A percentile compares a stretch with the other conserved stretches of the same genome.
phyloP scores from a whole-genome alignment of 1,140 invertebrate species.

The Drosophila truncata region DNA sequence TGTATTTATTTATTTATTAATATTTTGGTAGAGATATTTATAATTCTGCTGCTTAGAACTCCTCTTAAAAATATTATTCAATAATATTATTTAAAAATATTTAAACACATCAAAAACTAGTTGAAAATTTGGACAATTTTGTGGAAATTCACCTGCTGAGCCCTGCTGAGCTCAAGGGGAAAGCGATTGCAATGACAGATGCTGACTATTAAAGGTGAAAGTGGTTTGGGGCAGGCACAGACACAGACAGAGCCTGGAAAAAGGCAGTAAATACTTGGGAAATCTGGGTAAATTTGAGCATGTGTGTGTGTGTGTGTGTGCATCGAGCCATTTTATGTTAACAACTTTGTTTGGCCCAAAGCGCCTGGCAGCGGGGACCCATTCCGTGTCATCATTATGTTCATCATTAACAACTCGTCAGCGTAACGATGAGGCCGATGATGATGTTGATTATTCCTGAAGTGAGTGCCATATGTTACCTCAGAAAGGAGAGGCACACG shows the following conservation, averaged over 20 bases:
- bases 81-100: not conserved
- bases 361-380: slow-evolving; percentile 30
- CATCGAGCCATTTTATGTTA: slow-evolving; percentile 64
- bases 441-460: slow-evolving; percentile 52
- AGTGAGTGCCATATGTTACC: slow-evolving; percentile 61
- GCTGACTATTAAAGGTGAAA: slow-evolving; percentile 46
- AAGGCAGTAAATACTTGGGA: slow-evolving; percentile 7
- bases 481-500: not conserved
- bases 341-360: slow-evolving; percentile 66
- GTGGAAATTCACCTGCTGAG: not conserved
- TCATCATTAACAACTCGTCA: slow-evolving; percentile 66
- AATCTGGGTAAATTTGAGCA: slow-evolving; percentile 14
- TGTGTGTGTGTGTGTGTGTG: slow-evolving; percentile 17
- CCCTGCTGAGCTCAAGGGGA: not conserved
- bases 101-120: not conserved
- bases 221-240: slow-evolving; percentile 11
- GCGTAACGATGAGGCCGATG: slow-evolving; percentile 46
- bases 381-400: slow-evolving; percentile 48
- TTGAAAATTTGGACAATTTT: not conserved
- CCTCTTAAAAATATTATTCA: not conserved
- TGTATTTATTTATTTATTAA: not conserved
- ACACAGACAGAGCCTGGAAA: not conserved
- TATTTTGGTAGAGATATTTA: not conserved
- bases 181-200: slow-evolving; percentile 50
- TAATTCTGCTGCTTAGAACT: not conserved